phyloP scores from a whole-genome alignment of 2,797 vertebrate genomes.

The Pygocentrus nattereri region DNA sequence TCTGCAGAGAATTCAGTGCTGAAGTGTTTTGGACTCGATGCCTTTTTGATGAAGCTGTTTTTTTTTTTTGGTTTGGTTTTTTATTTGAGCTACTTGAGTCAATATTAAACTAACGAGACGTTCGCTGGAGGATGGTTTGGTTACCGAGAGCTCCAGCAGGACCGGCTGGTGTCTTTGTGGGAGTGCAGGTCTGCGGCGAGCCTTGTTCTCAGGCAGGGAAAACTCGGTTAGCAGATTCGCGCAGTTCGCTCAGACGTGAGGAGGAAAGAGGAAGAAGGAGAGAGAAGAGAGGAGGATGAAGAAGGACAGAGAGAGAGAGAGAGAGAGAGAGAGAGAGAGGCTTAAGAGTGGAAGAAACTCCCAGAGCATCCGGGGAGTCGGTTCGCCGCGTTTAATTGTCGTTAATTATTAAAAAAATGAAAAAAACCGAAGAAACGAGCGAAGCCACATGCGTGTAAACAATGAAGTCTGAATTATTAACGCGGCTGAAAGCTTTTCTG shows the following conservation, averaged over 20 bases:
- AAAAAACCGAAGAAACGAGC: conserved; percentile 27
- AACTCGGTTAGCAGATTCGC: not conserved
- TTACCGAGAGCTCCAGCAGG: not conserved
- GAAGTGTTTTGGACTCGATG: too few species aligned
- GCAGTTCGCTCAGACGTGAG: not conserved
- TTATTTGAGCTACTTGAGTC: too few species aligned
- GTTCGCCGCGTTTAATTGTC: conserved; percentile 44
- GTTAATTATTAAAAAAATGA: conserved; percentile 71
- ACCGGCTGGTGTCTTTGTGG: too few species aligned
- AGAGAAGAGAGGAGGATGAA: not conserved
- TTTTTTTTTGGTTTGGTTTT: too few species aligned
- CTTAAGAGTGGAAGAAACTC: not conserved
- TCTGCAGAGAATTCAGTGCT: too few species aligned
- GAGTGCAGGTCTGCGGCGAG: conserved; percentile 26
- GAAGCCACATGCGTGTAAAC: conserved; percentile 68
- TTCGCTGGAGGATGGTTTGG: not conserved
- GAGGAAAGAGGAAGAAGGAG: not conserved
- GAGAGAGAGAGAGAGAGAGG: not conserved
- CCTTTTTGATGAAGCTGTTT: too few species aligned
- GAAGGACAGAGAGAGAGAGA: not conserved
- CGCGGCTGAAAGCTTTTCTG: conserved; percentile 75
- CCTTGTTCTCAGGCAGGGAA: conserved; percentile 44
- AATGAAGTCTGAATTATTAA: conserved; percentile 74
- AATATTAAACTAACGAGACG: too few species aligned
- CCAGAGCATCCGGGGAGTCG: conserved; percentile 29